phyloP scores from a whole-genome alignment of 2,888 invertebrate genomes.

The Branchinecta sandiegonensis region DNA sequence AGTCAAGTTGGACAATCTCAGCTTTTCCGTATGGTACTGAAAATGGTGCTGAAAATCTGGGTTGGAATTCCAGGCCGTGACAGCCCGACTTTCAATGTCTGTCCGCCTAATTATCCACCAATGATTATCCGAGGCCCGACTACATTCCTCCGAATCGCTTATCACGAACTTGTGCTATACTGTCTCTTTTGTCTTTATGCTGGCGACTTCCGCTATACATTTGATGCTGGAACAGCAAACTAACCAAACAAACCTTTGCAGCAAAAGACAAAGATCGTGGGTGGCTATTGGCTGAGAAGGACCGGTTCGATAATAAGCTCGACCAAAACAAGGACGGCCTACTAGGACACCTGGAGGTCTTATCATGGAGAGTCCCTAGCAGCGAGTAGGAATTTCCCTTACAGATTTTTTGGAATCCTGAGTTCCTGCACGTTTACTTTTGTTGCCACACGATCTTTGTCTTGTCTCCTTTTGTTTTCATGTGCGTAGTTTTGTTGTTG shows the following conservation, averaged over 20 bases:
- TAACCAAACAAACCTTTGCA: slow-evolving; percentile 27
- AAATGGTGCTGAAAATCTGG: too few species aligned
- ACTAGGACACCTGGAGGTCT: slow-evolving; percentile 60
- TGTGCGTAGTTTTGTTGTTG: slow-evolving; percentile 4
- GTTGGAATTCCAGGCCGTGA: too few species aligned
- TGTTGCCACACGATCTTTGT: slow-evolving; percentile 12
- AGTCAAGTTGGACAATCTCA: not conserved
- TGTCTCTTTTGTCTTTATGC: not conserved
- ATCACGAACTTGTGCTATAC: too few species aligned
- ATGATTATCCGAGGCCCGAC: too few species aligned
- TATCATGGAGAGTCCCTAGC: slow-evolving; percentile 77
- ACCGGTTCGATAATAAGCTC: slow-evolving; percentile 68
- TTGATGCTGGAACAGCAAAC: too few species aligned
- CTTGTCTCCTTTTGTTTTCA: slow-evolving; percentile 4
- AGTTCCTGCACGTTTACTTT: too few species aligned
- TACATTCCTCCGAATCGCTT: too few species aligned
- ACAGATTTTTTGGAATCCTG: too few species aligned
- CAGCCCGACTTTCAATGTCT: too few species aligned
- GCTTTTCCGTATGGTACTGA: too few species aligned
- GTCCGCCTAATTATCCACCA: too few species aligned
- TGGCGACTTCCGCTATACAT: not conserved
- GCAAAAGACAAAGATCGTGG: slow-evolving; percentile 54
- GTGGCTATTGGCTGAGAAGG: slow-evolving; percentile 54
- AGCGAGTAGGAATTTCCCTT: slow-evolving; percentile 51
- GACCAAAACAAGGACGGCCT: slow-evolving; percentile 71